These are phyloP conservation scores for Falcunculus frontatus DNA, from an alignment of 2,113 vertebrate species.

Conservation along the genomic window DNA sequence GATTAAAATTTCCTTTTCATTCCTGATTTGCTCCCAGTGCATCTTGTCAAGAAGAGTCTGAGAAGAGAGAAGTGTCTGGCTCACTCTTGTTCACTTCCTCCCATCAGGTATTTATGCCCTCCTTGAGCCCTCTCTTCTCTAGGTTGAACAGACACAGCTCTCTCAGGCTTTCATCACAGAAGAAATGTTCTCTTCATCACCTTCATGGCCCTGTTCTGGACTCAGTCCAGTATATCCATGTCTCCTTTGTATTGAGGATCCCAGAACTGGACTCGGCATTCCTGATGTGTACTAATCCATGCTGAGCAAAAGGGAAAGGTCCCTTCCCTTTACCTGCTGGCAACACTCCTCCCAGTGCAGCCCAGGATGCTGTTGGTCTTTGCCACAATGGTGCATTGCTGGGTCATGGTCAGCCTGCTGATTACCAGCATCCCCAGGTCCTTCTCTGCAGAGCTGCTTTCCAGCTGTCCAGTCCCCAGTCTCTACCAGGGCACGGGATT, in stretches of 20 bases:
- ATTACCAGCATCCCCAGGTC: not conserved
- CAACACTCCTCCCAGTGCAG: not conserved
- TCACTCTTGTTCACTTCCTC: not conserved
- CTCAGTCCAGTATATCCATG: not conserved
- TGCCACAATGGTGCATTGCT: not conserved
- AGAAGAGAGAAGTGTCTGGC: not conserved
- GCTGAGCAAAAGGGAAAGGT: not conserved
- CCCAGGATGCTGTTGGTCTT: not conserved
- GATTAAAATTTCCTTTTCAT: not conserved
- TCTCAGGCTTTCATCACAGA: not conserved
- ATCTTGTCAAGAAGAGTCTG: not conserved
- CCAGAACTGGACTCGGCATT: not conserved
- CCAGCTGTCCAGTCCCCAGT: not conserved
- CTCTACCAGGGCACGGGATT: not conserved
- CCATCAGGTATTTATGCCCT: not conserved
- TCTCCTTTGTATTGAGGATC: not conserved
- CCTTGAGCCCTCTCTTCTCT: not conserved
- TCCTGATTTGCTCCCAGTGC: not conserved
- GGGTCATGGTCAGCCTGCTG: not conserved
- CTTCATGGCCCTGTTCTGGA: not conserved
- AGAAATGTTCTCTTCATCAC: not conserved
- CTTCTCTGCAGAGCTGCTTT: not conserved
- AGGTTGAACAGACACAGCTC: not conserved
- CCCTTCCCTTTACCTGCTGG: not conserved
- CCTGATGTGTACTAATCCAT: not conserved